A percentile compares a stretch with the other conserved stretches of the same genome.
Evolutionary conservation across 2,113 vertebrate species (phyloP).

Genomic region (Papio anubis): DNA sequence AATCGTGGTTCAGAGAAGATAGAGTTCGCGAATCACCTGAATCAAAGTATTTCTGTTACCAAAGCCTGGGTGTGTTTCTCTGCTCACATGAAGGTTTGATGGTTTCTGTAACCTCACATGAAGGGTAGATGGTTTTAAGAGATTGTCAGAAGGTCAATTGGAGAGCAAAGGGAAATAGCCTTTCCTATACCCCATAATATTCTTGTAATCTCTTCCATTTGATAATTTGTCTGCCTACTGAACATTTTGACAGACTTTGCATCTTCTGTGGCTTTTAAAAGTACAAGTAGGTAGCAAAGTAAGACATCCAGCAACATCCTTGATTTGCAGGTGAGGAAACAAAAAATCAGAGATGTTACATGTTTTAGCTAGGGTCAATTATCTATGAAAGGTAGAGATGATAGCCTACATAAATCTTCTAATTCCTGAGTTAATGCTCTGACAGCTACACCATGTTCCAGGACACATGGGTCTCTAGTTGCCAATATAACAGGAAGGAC

Average conservation of each 20-base stretch:
- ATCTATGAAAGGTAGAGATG: background rate
- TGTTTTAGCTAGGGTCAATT: background rate
- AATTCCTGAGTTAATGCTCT: background rate
- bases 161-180: background rate
- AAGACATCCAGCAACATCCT: background rate
- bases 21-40: background rate
- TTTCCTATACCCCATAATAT: background rate
- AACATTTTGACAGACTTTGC: background rate
- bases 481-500: background rate
- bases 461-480: background rate
- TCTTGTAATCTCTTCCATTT: background rate
- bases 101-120: background rate
- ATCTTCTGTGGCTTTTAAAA: background rate
- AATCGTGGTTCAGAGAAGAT: background rate
- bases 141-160: background rate
- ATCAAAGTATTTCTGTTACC: background rate
- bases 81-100: background rate
- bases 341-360: background rate
- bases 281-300: background rate
- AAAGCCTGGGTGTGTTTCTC: background rate
- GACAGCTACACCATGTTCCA: background rate
- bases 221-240: background rate
- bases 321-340: background rate
- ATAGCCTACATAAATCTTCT: background rate
- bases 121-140: background rate